Conservation (phyloP, 2,113 vertebrate species). For the Isurus oxyrinchus region DNA sequence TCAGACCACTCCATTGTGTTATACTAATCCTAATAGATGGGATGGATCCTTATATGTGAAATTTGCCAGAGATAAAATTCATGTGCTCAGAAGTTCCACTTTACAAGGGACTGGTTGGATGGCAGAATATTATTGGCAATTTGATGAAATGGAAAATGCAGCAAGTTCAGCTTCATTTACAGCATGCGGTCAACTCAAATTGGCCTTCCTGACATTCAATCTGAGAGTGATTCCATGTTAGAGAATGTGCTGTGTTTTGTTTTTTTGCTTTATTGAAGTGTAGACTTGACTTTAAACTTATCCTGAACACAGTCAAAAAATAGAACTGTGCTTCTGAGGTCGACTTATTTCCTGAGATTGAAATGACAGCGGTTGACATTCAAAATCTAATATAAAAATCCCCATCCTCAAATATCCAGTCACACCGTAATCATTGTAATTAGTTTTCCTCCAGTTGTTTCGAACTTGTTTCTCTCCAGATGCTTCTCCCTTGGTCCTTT, state of each 20-base stretch:
- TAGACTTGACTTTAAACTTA: conserved; percentile 4
- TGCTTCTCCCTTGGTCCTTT: not conserved
- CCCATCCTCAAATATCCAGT: not conserved
- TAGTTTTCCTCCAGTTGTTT: not conserved
- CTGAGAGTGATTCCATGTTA: not conserved
- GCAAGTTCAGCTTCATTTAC: conserved; percentile 28
- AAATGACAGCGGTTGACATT: conserved; percentile 1
- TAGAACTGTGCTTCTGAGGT: not conserved
- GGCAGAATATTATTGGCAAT: conserved; percentile 1
- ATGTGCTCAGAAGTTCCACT: not conserved
- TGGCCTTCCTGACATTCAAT: conserved; percentile 19
- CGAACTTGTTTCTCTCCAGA: not conserved
- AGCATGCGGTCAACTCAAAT: not conserved
- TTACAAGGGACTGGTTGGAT: not conserved
- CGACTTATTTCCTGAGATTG: not conserved
- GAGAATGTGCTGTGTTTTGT: not conserved
- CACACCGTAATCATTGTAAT: not conserved
- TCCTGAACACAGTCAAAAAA: not conserved
- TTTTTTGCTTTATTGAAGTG: not conserved
- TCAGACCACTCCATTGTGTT: not conserved
- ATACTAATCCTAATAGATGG: not conserved
- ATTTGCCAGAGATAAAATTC: not conserved
- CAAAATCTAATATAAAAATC: not conserved
- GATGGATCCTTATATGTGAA: not conserved
- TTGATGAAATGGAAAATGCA: conserved; percentile 9